Evolutionary conservation across 1,140 invertebrate genomes (phyloP).

Genomic region (Bombus pyrosoma): DNA sequence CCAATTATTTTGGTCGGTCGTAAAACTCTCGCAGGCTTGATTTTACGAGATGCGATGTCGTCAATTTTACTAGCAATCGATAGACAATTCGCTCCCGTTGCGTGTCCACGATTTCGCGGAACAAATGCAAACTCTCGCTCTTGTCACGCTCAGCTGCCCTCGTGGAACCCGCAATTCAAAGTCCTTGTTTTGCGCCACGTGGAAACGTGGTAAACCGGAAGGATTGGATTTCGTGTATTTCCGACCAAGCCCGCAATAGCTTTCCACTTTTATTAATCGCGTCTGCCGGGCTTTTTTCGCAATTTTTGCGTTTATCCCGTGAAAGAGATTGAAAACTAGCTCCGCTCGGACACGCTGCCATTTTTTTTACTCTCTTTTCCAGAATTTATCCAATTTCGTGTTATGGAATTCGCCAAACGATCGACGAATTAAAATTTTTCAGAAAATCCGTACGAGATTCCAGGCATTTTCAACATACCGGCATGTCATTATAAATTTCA

Average conservation of each 20-base stretch:
- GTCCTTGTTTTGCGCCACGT: constrained; percentile 48
- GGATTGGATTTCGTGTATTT: constrained; percentile 48
- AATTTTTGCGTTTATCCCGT: constrained; percentile 27
- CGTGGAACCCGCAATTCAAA: constrained; percentile 31
- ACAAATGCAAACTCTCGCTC: constrained; percentile 47
- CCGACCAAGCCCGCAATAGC: constrained; percentile 32
- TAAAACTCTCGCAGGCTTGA: constrained; percentile 41
- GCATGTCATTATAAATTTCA: not conserved
- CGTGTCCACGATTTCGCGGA: constrained; percentile 38
- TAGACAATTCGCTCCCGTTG: constrained; percentile 28
- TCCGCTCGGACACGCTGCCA: no score
- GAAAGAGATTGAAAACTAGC: constrained; percentile 38
- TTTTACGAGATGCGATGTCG: constrained; percentile 50
- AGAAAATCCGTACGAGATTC: not conserved
- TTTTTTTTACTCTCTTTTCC: not conserved
- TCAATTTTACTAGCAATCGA: constrained; percentile 49
- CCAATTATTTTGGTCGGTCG: constrained; percentile 42
- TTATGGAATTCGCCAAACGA: not conserved
- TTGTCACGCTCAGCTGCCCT: constrained; percentile 48
- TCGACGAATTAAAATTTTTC: not conserved
- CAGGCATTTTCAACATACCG: no score
- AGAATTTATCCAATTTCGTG: constrained; percentile 1
- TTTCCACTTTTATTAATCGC: constrained; percentile 53
- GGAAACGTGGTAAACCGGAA: constrained; percentile 51
- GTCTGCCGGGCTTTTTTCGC: constrained; percentile 8